A percentile compares a stretch with the other conserved stretches of the same genome.
phyloP scores from a whole-genome alignment of 2,113 vertebrate species.

The Poeciliopsis prolifica region DNA sequence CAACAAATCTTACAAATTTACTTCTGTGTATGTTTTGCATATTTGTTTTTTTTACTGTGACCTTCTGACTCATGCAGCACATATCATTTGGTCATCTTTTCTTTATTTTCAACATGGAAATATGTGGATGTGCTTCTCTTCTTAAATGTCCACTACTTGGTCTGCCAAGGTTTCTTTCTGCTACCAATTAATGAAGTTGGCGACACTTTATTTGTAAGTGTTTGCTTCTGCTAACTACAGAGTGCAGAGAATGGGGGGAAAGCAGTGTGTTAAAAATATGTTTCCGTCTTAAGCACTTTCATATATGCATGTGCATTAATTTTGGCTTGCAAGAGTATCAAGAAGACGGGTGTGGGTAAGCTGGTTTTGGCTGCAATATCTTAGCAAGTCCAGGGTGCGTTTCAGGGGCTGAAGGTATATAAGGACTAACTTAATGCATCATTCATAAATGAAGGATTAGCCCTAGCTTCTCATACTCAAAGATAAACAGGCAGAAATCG shows the following conservation, averaged over 20 bases:
- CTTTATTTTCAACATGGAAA: neutral
- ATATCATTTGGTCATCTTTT: too few species aligned
- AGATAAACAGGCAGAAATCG: conserved; percentile 45
- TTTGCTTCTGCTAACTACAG: conserved; percentile 24
- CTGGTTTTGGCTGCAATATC: conserved; percentile 1
- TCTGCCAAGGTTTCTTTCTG: conserved; percentile 17
- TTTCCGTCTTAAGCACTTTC: neutral
- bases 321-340: neutral
- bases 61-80: too few species aligned
- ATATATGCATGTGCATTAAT: neutral
- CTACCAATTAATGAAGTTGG: conserved; percentile 13
- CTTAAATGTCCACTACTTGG: neutral
- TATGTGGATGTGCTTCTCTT: neutral
- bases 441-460: conserved; percentile 66
- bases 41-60: neutral
- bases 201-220: conserved; percentile 40
- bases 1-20: neutral
- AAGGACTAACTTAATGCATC: conserved; percentile 29
- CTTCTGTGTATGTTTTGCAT: neutral
- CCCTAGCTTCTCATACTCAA: conserved; percentile 15
- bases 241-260: neutral
- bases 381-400: conserved; percentile 18
- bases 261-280: neutral
- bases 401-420: conserved; percentile 18
- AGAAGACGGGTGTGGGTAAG: neutral